Percentiles rank a stretch among this genome's conserved stretches.
Evolutionary conservation across 2,888 invertebrate species (phyloP).

Genomic region (Spialia ferax): DNA sequence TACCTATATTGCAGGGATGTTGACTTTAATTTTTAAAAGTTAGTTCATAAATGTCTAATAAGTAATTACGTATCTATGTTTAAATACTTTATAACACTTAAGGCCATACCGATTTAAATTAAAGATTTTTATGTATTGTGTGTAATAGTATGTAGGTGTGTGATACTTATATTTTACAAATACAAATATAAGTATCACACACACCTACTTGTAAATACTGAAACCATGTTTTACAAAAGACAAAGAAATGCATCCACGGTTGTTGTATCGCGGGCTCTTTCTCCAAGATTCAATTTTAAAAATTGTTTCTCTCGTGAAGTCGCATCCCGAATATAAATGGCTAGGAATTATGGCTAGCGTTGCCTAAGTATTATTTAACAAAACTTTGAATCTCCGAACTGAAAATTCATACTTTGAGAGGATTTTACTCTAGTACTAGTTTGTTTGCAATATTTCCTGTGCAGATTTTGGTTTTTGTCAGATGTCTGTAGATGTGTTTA

Average conservation of each 20-base stretch:
- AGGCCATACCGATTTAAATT: no score
- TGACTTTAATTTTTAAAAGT: neutral
- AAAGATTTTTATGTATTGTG: no score
- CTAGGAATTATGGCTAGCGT: conserved; percentile 67
- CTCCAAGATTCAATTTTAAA: conserved; percentile 80
- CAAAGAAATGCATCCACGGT: conserved; percentile 24
- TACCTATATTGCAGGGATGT: neutral
- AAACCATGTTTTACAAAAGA: conserved; percentile 16
- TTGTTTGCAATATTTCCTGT: neutral
- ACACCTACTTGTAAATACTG: conserved; percentile 4
- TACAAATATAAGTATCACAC: neutral
- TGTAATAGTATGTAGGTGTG: no score
- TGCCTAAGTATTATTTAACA: conserved; percentile 60
- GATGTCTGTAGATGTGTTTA: no score
- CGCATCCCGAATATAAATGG: conserved; percentile 74
- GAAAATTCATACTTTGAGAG: conserved; percentile 10
- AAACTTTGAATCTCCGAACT: conserved; percentile 14
- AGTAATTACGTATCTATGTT: neutral
- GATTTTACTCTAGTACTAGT: neutral
- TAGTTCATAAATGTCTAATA: neutral
- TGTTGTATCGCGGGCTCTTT: conserved; percentile 65
- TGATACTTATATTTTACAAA: no score
- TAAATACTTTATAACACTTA: no score
- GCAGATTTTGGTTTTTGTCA: neutral
- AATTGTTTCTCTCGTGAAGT: conserved; percentile 71